These are phyloP conservation scores for Cyprinodon variegatus DNA, from an alignment of 2,113 vertebrate genomes.

Conservation along the genomic window DNA sequence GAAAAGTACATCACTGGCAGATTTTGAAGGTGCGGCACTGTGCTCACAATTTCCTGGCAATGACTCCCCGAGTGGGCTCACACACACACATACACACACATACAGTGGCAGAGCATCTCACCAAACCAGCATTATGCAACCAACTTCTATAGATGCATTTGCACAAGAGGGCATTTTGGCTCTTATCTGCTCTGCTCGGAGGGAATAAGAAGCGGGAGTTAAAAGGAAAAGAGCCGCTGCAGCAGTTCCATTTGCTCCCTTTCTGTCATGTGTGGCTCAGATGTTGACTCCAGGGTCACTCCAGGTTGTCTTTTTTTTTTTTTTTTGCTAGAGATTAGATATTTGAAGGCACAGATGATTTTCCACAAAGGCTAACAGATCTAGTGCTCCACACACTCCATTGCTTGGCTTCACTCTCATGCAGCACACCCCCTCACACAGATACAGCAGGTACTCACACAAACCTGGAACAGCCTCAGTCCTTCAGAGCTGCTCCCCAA, in stretches of 20 bases:
- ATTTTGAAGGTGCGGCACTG: constrained; percentile 64
- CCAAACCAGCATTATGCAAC: constrained; percentile 69
- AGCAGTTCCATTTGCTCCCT: constrained; percentile 32
- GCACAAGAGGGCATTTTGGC: constrained; percentile 56
- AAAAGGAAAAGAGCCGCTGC: constrained; percentile 25
- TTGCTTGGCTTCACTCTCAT: constrained; percentile 36
- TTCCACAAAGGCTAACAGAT: constrained; percentile 37
- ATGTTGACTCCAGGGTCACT: constrained; percentile 46
- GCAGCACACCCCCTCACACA: constrained; percentile 64
- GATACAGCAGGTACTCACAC: constrained; percentile 50
- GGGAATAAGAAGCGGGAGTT: constrained; percentile 31
- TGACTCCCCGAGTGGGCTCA: constrained; percentile 58
- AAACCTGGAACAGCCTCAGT: constrained; percentile 46
- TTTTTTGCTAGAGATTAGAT: constrained; percentile 26
- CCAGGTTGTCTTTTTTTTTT: constrained; percentile 8
- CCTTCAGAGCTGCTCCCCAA: constrained; percentile 48
- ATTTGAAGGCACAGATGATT: constrained; percentile 31
- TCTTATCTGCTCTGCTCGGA: constrained; percentile 53
- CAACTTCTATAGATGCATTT: constrained; percentile 61
- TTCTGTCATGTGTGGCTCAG: constrained; percentile 38
- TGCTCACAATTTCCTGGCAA: constrained; percentile 72
- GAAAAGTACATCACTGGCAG: constrained; percentile 48
- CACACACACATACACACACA: constrained; percentile 32
- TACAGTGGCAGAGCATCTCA: constrained; percentile 51
- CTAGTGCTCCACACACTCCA: constrained; percentile 28